phyloP scores from a whole-genome alignment of 2,797 vertebrate species.

The Takifugu rubripes region DNA sequence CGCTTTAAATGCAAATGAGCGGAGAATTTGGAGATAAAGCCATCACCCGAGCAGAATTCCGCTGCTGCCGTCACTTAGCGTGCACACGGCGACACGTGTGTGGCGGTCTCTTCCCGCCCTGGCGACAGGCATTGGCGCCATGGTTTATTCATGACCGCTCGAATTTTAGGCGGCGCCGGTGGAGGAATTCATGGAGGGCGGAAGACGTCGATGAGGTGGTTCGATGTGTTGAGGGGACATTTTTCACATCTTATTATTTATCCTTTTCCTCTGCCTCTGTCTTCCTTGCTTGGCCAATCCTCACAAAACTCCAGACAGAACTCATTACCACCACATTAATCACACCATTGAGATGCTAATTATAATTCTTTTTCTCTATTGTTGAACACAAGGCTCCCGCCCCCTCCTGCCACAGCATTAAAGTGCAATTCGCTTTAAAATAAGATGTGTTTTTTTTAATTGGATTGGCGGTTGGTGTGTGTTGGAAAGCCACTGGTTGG shows the following conservation, averaged over 20 bases:
- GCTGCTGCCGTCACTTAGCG: conserved; percentile 14
- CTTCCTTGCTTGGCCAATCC: conserved; percentile 24
- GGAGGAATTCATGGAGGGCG: conserved; percentile 29
- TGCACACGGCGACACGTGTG: conserved; percentile 16
- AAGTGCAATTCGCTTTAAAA: conserved; percentile 41
- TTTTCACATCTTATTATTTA: conserved; percentile 26
- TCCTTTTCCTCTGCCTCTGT: conserved; percentile 13
- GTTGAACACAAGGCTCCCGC: conserved; percentile 1
- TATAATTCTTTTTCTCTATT: conserved; percentile 23
- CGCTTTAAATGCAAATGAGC: neutral
- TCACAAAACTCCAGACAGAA: conserved; percentile 33
- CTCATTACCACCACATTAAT: conserved; percentile 40
- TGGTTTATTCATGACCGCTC: conserved; percentile 64
- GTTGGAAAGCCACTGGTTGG: conserved; percentile 9
- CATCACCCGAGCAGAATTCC: neutral
- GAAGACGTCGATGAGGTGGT: conserved; percentile 15
- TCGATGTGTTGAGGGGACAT: conserved; percentile 11
- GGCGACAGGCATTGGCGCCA: conserved; percentile 37
- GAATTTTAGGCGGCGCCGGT: conserved; percentile 29
- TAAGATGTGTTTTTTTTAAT: conserved; percentile 12
- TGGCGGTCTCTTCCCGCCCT: conserved; percentile 40
- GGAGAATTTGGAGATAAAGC: neutral
- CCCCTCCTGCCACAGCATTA: conserved; percentile 4
- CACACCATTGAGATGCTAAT: conserved; percentile 31
- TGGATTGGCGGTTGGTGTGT: conserved; percentile 25